Evolutionary conservation across 2,888 invertebrate species (phyloP).

Genomic region (Epinotia bilunana): DNA sequence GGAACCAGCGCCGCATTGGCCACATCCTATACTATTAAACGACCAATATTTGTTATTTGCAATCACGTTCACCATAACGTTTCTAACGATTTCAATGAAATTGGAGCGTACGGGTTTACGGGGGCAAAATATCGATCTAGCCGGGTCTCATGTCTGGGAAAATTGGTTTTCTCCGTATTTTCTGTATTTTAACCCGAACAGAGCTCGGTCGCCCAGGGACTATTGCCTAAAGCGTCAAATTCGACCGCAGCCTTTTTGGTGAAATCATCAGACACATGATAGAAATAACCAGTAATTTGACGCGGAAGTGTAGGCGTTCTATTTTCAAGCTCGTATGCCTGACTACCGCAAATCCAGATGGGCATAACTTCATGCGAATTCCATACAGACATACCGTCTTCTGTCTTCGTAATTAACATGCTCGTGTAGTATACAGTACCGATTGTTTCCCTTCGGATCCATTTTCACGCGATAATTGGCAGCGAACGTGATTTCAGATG

Average conservation of each 20-base stretch:
- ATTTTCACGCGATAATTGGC: slow-evolving; percentile 25
- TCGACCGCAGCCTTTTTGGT: neutral
- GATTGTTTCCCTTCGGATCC: slow-evolving; percentile 11
- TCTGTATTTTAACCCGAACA: too few species aligned
- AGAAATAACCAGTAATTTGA: slow-evolving; percentile 7
- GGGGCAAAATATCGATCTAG: too few species aligned
- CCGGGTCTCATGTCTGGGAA: too few species aligned
- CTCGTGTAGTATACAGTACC: neutral
- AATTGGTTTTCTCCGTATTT: too few species aligned
- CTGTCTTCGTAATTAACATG: neutral
- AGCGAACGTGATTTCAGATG: slow-evolving; percentile 1
- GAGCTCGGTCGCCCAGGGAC: too few species aligned
- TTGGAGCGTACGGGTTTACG: too few species aligned
- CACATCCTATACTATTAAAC: too few species aligned
- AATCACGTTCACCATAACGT: too few species aligned
- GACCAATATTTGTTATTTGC: too few species aligned
- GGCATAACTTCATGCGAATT: neutral
- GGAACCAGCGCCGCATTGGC: too few species aligned
- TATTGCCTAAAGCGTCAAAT: too few species aligned
- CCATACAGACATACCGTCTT: neutral
- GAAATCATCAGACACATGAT: neutral
- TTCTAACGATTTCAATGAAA: too few species aligned
- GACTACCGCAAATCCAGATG: neutral
- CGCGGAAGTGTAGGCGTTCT: slow-evolving; percentile 3
- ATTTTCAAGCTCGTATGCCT: slow-evolving; percentile 7